Base-by-base conservation (phyloP, 2,113 vertebrate species). In the Hemicordylus capensis region DNA sequence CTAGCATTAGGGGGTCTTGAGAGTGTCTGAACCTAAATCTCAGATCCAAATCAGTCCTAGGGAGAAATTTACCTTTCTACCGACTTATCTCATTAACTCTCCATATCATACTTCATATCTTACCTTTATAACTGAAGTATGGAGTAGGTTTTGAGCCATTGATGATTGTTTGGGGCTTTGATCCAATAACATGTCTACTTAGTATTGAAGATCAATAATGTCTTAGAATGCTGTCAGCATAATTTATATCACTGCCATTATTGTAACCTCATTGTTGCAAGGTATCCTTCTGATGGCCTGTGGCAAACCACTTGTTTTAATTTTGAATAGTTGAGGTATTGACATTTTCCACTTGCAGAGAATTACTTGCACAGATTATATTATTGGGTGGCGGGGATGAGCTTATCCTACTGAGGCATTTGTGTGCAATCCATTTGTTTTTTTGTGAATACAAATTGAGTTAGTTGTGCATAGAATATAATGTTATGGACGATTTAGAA, bases 231-330 rank as follows among this genome's bases (percentile, higher is more conserved):
- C 6, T 85, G 34, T 8, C 15, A 85, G 46, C 78, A 81, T 67
- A 81, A 84, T 80, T 92, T 87, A 15, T 83, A 20, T 76, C 69
- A 1, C 28, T 54, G 17, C 44, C 66, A n/a, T 1, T 20, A 78
- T 48, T 76, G 39, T 59, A 76, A 76, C 3, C 37, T 42, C 6
- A 80, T 37, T 1, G 3, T 77, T 89, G 76, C 6, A 58, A 87
- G 26, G 34, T 2, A 63, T 80, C 11, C 3, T 79, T 88, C 70
- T 89, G 34, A 34, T 85, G 10, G 4, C 56, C 72, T 85, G n/a
- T 77, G 85, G 87, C 44, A 88, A 91, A 84, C 44, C 24, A 31
- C 1, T 83, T 42, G 56, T 88, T 81, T 80, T 87, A 87, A 84
- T 93, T 85, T 85, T 42, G 58, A 89, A 51, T 81, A 78, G 42